Percentiles rank a stretch among this genome's conserved stretches.
phyloP scores from a whole-genome alignment of 30 jellyfish, hydroid and myxozoan species.

The Cassiopea xamachana region DNA sequence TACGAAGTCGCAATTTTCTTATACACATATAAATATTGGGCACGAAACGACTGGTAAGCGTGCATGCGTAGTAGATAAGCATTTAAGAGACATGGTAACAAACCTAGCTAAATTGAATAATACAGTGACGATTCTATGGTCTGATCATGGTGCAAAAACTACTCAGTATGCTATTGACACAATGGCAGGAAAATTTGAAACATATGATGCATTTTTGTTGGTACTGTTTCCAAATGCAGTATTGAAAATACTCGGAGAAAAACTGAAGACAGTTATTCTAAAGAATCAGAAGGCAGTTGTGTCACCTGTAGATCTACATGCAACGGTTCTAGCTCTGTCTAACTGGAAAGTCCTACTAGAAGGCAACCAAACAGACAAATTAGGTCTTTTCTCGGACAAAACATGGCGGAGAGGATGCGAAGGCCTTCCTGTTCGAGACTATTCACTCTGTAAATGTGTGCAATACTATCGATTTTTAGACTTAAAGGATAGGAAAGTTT shows the following conservation, averaged over 20 bases:
- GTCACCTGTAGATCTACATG: constrained; percentile 72
- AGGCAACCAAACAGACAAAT: background rate
- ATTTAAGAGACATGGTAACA: constrained; percentile 43
- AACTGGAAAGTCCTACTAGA: constrained; percentile 1
- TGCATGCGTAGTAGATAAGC: constrained; percentile 57
- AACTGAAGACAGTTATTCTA: background rate
- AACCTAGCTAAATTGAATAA: constrained; percentile 35
- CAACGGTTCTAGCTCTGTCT: constrained; percentile 46
- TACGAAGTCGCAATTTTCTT: constrained; percentile 75
- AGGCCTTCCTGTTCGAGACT: constrained; percentile 55
- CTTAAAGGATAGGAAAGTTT: background rate
- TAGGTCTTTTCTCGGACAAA: constrained; percentile 61
- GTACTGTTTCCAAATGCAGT: constrained; percentile 55
- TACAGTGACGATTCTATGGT: constrained; percentile 82
- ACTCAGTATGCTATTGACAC: constrained; percentile 74
- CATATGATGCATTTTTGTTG: constrained; percentile 81
- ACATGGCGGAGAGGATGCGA: constrained; percentile 64
- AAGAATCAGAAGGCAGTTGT: constrained; percentile 72
- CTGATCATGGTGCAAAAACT: constrained; percentile 96
- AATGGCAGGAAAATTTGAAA: constrained; percentile 84
- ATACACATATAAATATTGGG: constrained; percentile 90
- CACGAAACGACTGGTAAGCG: constrained; percentile 93
- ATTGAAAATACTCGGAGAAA: constrained; percentile 18
- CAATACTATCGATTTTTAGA: constrained; percentile 17
- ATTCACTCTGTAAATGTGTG: constrained; percentile 84